Evolutionary conservation across 2,113 vertebrate species (phyloP).

Genomic region (Cisticola juncidis): DNA sequence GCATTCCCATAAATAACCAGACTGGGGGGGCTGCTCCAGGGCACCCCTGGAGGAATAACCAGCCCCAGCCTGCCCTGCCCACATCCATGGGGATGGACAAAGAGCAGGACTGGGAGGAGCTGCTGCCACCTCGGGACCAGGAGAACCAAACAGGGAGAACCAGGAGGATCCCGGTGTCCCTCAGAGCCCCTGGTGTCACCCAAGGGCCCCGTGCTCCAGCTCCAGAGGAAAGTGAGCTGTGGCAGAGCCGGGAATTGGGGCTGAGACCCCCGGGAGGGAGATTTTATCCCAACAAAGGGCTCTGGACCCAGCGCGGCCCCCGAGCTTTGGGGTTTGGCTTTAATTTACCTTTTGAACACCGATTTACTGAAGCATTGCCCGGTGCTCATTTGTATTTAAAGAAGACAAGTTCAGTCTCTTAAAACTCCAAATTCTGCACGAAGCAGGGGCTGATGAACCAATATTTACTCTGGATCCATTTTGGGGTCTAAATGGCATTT

Average conservation of each 20-base stretch:
- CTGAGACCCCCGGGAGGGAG: background rate
- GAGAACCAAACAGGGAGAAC: background rate
- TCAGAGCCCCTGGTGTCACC: background rate
- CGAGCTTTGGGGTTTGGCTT: background rate
- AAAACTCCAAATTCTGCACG: background rate
- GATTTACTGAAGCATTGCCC: background rate
- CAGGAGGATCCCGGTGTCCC: background rate
- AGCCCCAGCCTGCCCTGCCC: background rate
- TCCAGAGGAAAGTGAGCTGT: background rate
- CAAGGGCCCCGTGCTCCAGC: accelerated
- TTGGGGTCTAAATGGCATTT: constrained; percentile 30
- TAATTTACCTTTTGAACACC: background rate
- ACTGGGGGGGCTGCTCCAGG: background rate
- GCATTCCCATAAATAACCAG: background rate
- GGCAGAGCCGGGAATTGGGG: background rate
- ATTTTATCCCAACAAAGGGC: background rate
- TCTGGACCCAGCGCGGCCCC: background rate
- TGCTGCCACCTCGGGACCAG: background rate
- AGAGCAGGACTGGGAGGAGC: background rate
- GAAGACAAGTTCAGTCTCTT: background rate
- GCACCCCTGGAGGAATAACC: accelerated
- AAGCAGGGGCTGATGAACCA: background rate
- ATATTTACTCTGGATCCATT: constrained; percentile 31
- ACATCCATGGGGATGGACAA: accelerated
- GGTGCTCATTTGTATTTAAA: background rate